phyloP scores from a whole-genome alignment of 2,797 vertebrate genomes.

The Erithacus rubecula region DNA sequence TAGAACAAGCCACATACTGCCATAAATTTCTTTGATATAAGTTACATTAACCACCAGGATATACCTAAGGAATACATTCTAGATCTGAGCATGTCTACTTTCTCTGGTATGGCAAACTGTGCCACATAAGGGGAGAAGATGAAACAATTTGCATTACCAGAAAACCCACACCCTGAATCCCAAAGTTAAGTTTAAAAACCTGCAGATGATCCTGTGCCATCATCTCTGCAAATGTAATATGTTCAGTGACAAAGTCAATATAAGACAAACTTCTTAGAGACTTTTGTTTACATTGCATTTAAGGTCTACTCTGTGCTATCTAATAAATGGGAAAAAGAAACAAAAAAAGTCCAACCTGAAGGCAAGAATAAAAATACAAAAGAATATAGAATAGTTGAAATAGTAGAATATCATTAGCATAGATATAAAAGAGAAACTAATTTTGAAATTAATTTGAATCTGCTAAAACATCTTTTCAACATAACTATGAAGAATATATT shows the following conservation, averaged over 20 bases:
- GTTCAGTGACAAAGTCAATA: neutral
- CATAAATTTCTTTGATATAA: fast-evolving
- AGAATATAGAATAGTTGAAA: neutral
- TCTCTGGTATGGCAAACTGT: neutral
- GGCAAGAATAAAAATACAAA: neutral
- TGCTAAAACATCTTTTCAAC: neutral
- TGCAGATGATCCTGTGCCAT: neutral
- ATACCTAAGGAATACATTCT: neutral
- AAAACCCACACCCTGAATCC: neutral
- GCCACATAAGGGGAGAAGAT: neutral
- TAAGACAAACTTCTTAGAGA: neutral
- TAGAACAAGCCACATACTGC: neutral
- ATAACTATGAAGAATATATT: neutral
- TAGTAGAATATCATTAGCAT: neutral
- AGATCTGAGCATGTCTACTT: neutral
- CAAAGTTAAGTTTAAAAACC: neutral
- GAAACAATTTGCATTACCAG: neutral
- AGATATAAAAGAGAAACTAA: neutral
- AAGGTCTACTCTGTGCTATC: neutral
- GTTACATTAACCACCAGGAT: neutral
- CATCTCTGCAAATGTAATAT: neutral
- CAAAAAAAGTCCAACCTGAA: neutral
- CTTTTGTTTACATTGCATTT: neutral
- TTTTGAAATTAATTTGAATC: neutral
- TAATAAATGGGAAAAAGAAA: neutral